phyloP scores from a whole-genome alignment of 2,113 vertebrate species.

The Balaeniceps rex region DNA sequence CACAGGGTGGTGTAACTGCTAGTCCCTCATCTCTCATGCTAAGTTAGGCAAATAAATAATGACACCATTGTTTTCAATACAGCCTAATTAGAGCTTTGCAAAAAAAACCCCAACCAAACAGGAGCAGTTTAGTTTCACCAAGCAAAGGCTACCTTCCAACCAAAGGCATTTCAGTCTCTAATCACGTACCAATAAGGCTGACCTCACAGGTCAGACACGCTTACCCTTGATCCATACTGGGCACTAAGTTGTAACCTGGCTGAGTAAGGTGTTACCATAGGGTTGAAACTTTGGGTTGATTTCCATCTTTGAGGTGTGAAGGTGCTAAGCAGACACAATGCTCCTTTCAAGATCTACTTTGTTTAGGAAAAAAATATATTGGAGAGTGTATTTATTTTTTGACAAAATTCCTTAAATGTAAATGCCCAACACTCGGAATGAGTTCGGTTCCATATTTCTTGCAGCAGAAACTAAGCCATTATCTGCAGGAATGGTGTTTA shows the following conservation, averaged over 20 bases:
- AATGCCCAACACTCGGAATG: fast-evolving
- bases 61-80: neutral
- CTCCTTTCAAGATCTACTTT: neutral
- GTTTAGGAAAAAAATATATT: fast-evolving
- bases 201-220: neutral
- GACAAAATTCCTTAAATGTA: neutral
- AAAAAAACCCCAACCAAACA: neutral
- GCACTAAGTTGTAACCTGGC: fast-evolving
- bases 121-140: neutral
- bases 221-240: fast-evolving
- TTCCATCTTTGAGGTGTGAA: neutral
- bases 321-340: fast-evolving
- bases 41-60: neutral
- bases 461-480: neutral
- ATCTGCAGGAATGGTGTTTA: fast-evolving
- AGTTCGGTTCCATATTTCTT: fast-evolving
- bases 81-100: neutral
- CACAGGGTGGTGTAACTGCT: neutral
- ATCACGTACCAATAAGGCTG: neutral
- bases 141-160: neutral
- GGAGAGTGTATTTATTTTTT: neutral
- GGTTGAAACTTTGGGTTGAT: neutral
- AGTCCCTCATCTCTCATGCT: neutral
- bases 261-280: fast-evolving
- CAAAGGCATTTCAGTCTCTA: neutral